Evolutionary conservation across 2,797 vertebrate genomes (phyloP).

Genomic region (Sebastes glaucus): DNA sequence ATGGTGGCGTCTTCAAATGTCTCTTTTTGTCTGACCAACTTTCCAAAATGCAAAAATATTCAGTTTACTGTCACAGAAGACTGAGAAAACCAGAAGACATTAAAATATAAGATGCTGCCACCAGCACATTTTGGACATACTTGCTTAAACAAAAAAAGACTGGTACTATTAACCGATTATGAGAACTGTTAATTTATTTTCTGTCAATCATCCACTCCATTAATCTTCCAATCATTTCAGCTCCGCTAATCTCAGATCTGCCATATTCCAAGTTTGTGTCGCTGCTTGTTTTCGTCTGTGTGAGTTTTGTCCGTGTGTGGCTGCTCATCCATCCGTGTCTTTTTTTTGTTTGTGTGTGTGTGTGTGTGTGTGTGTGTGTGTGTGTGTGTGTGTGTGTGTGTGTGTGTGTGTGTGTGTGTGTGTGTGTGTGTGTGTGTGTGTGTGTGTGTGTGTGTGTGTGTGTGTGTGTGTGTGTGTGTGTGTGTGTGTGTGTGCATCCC

Average conservation of each 20-base stretch:
- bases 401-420: not conserved
- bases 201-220: not conserved
- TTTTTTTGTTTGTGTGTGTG: not conserved
- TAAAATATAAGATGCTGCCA: not conserved
- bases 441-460: conserved; percentile 10
- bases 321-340: conserved; percentile 36
- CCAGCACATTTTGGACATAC: not conserved
- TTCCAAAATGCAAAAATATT: not conserved
- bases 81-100: not conserved
- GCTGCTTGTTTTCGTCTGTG: conserved; percentile 14
- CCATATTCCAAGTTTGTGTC: not conserved
- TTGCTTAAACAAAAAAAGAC: not conserved
- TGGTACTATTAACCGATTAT: not conserved
- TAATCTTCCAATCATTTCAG: not conserved
- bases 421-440: not conserved
- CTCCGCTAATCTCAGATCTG: not conserved
- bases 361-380: not conserved
- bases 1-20: not conserved
- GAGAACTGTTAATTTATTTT: not conserved
- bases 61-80: not conserved
- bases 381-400: not conserved
- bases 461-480: not conserved
- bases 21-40: not conserved
- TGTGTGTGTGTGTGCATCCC: not conserved
- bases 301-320: conserved; percentile 27